Base-by-base conservation (phyloP, 2,888 invertebrate species). In the Dione vanillae region DNA sequence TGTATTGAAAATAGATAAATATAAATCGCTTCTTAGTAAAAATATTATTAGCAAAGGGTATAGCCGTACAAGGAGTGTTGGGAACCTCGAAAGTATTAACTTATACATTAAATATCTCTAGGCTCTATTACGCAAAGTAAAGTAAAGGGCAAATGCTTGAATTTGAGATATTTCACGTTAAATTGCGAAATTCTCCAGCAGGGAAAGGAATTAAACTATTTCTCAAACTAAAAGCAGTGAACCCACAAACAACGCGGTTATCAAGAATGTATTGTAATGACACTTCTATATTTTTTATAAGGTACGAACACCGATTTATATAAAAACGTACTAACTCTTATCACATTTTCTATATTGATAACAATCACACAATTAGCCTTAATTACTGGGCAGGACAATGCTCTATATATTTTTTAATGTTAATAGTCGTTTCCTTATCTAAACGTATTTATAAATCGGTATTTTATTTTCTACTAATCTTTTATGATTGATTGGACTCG, bases 401-500 rank as follows among this genome's bases (percentile, higher is more conserved):
- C 40, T 41, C 62, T 40, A n/a, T 41, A 27, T 61, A n/a, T n/a
- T n/a, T n/a, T 43, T 43, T 41, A 35, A 27, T 68, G 61, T 67
- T 67, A 67, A 67, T 59, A 59, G 59, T 0, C 16, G 1, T n/a
- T 27, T 11, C 59, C n/a, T 61, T 61, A 61, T 61, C 61, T 43
- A 43, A 7, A 27, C 27, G 40, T 41, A 8, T 52, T 41, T 52
- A 52, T 65, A 40, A 40, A 64, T 64, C 19, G 19, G 12, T 64
- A 37, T 27, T 14, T 37, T 43, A 43, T 40, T 45, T 27, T 45
- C 10, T 16, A 49, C 16, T 47, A 64, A 64, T 64, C 49, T 16
- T n/a, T n/a, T 1, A 37, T 49, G 49, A 64, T 49, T 19, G 12
- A 64, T n/a, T 64, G 16, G 16, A 16, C 45, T 35, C 5, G 8